Conservation (phyloP, 2,888 invertebrate genomes). For the Leucania comma region DNA sequence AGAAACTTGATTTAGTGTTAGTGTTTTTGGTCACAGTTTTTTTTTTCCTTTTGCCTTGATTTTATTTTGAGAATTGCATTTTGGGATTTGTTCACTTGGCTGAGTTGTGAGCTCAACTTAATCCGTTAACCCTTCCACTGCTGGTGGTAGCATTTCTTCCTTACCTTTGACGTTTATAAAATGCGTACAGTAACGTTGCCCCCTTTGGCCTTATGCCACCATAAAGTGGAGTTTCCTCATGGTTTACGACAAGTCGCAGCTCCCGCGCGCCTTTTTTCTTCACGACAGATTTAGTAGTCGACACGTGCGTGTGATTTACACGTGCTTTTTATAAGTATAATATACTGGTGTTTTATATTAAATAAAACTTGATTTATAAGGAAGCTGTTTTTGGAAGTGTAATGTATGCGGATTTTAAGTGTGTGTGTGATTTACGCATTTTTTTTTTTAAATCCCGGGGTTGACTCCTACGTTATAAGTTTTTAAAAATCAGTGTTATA, state of each 20-base stretch:
- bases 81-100: not conserved
- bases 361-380: slow-evolving; percentile 64
- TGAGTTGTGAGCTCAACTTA: slow-evolving; percentile 5
- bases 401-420: slow-evolving; percentile 64
- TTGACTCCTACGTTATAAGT: not conserved
- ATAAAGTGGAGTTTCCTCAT: slow-evolving; percentile 85
- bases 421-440: slow-evolving; percentile 14
- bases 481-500: not conserved
- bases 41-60: not conserved
- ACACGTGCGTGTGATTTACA: slow-evolving; percentile 76
- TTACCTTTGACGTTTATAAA: slow-evolving; percentile 82
- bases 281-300: slow-evolving; percentile 76
- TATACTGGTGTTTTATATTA: slow-evolving; percentile 66
- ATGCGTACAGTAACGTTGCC: slow-evolving; percentile 71
- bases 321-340: slow-evolving; percentile 67
- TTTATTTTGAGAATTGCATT: not conserved
- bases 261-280: slow-evolving; percentile 72
- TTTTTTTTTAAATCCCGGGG: slow-evolving; percentile 3
- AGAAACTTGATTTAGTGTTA: not conserved
- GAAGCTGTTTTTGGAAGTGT: slow-evolving; percentile 40
- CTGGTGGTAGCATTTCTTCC: slow-evolving; percentile 64
- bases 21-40: not conserved
- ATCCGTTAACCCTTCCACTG: slow-evolving; percentile 54
- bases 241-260: slow-evolving; percentile 80
- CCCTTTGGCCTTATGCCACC: slow-evolving; percentile 72